Conservation (phyloP, 2,888 invertebrate genomes). For the Loripinus fragilis region DNA sequence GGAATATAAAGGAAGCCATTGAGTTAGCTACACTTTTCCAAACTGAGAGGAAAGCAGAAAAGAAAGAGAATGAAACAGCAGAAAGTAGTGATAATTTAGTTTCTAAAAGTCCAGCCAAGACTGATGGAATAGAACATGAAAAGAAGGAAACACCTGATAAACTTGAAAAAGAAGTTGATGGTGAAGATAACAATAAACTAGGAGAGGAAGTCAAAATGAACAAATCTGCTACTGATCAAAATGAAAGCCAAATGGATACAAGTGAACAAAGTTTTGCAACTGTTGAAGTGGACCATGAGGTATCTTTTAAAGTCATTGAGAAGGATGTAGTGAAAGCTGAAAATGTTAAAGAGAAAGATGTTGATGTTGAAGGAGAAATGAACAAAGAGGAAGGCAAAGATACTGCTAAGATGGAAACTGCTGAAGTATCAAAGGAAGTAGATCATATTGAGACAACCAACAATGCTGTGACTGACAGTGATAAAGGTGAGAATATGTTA, state of each 20-base stretch:
- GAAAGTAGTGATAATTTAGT: neutral
- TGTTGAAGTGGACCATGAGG: conserved; percentile 15
- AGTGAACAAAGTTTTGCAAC: neutral
- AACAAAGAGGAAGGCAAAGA: neutral
- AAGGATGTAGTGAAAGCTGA: neutral
- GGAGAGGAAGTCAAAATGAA: conserved; percentile 12
- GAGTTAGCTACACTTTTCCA: conserved; percentile 67
- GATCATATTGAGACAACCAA: conserved; percentile 25
- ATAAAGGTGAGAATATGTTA: neutral
- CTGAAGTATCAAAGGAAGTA: neutral
- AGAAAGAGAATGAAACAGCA: conserved; percentile 20
- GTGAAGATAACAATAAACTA: neutral
- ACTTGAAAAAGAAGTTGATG: neutral
- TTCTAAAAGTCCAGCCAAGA: neutral
- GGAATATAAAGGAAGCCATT: conserved; percentile 72
- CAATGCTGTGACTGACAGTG: neutral
- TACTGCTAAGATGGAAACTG: conserved; percentile 18
- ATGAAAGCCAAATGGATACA: neutral
- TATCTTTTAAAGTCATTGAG: conserved; percentile 18
- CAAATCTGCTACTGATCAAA: neutral
- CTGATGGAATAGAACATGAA: neutral
- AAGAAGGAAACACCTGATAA: neutral
- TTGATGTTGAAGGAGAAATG: neutral
- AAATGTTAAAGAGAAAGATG: neutral
- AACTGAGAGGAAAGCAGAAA: conserved; percentile 51